Conservation (phyloP, 2,888 invertebrate genomes). For the Ptilodon capucinus region DNA sequence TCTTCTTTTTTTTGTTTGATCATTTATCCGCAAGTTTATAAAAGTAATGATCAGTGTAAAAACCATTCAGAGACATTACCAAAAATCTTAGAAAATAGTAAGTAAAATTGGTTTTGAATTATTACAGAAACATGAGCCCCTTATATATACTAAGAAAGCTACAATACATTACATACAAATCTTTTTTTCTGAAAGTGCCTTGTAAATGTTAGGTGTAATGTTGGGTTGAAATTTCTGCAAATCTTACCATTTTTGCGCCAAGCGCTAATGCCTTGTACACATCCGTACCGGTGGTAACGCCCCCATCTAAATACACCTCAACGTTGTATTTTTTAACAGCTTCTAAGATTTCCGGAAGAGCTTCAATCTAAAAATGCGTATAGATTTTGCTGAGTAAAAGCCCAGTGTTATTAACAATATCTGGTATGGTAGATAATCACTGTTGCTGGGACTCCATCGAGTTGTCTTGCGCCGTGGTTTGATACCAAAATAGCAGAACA, state of each 20-base stretch:
- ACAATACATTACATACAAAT: too few relatives aligned
- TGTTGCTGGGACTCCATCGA: conserved; percentile 92
- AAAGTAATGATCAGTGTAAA: too few relatives aligned
- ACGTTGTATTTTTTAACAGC: conserved; percentile 86
- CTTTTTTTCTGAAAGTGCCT: too few relatives aligned
- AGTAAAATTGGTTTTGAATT: too few relatives aligned
- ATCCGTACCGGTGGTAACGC: conserved; percentile 92
- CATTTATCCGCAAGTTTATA: too few relatives aligned
- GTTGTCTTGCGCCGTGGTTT: conserved; percentile 96
- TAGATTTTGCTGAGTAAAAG: background rate
- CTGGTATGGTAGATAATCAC: conserved; percentile 64
- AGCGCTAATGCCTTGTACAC: conserved; percentile 95
- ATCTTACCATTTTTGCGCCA: conserved; percentile 91
- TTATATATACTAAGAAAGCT: too few relatives aligned
- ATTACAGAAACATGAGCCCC: too few relatives aligned
- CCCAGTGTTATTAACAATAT: too few relatives aligned
- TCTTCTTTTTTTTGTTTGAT: too few relatives aligned
- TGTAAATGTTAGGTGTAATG: too few relatives aligned
- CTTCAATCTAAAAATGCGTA: conserved; percentile 86
- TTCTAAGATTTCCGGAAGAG: conserved; percentile 88
- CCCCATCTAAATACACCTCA: conserved; percentile 94
- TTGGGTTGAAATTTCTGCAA: background rate
- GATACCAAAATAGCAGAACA: conserved; percentile 93
- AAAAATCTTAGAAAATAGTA: too few relatives aligned
- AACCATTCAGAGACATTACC: too few relatives aligned